Base-by-base conservation (phyloP, 2,797 vertebrate genomes). In the Orestias chungarensis region DNA sequence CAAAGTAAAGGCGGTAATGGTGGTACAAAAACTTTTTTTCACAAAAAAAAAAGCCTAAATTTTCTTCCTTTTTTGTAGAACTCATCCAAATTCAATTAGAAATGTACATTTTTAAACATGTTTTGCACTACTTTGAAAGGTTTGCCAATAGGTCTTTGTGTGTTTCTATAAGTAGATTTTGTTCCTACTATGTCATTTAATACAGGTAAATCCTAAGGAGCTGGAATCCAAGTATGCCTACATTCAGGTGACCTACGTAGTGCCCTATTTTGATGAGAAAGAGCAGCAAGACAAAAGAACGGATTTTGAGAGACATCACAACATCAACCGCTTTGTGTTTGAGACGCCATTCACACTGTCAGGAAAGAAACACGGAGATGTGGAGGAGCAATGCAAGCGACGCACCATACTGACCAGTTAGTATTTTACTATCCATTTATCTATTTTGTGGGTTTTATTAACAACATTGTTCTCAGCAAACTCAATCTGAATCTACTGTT, bases 351-450 rank as follows among this genome's bases (percentile, higher is more conserved):
- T 99, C 88, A 99, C 98, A 0, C 92, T 97, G 67, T 97, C 97
- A 0, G 98, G 98, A 42, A 99, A 96, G 87, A 99, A 99, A 82
- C 98, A 99, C 0, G 98, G 98, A 0, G 97, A 98, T 0, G 98
- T 99, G 72, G 97, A 99, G 40, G 97, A 99, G 89, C 98, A 99
- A 89, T 99, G 98, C 96, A 99, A 99, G 89, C 88, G 97, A 52
- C 93, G 96, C 69, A 99, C 98, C 0, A 91, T 99, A 70, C 89
- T 99, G 62, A 99, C 97, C 66, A 98, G 97, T 98, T 92, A 4
- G 86, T 54, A n/a, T 64, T 44, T 27, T 66, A 15, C 20, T 29
- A 54, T 46, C 35, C 47, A n/a, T 59, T 27, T 70, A 18, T 18
- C 18, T 59, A 29, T 61, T 23, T 64, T 18, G 27, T 20, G 14